phyloP scores from a whole-genome alignment of 2,113 vertebrate genomes.

The Hemiprocne comata region DNA sequence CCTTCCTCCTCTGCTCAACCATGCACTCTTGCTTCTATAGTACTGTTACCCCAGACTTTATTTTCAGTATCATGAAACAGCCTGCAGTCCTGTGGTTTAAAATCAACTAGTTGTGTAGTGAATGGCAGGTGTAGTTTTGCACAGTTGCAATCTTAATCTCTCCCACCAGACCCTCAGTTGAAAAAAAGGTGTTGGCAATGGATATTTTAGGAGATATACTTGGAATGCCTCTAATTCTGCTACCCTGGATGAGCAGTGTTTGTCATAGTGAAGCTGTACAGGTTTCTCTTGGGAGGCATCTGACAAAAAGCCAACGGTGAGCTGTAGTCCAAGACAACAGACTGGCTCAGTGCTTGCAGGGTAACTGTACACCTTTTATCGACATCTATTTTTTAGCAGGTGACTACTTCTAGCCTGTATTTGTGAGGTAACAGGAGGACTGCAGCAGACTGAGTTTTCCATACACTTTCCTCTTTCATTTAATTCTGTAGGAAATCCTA shows the following conservation, averaged over 20 bases:
- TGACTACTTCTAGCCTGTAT: constrained; percentile 19
- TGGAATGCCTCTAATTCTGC: constrained; percentile 3
- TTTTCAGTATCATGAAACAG: not conserved
- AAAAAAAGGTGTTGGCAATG: not conserved
- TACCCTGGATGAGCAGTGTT: not conserved
- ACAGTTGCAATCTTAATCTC: constrained; percentile 26
- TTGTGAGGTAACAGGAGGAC: not conserved
- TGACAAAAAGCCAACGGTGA: constrained; percentile 26
- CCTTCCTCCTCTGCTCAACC: not conserved
- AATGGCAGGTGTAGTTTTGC: not conserved
- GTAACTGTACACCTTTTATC: constrained; percentile 37
- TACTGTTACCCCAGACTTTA: not conserved
- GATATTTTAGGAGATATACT: constrained; percentile 17
- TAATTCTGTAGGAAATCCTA: not conserved
- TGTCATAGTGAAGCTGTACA: constrained; percentile 3
- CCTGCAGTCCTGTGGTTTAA: not conserved
- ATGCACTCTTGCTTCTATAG: not conserved
- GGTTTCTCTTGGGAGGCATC: constrained; percentile 6
- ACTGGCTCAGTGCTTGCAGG: not conserved
- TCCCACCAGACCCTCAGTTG: not conserved
- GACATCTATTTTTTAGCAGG: constrained; percentile 59
- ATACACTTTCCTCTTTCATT: not conserved
- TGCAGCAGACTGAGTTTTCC: not conserved
- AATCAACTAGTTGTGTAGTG: not conserved
- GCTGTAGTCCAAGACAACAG: constrained; percentile 12